These are phyloP conservation scores for Macropus fuliginosus DNA, from an alignment of 2,797 vertebrate genomes.

Conservation along the genomic window DNA sequence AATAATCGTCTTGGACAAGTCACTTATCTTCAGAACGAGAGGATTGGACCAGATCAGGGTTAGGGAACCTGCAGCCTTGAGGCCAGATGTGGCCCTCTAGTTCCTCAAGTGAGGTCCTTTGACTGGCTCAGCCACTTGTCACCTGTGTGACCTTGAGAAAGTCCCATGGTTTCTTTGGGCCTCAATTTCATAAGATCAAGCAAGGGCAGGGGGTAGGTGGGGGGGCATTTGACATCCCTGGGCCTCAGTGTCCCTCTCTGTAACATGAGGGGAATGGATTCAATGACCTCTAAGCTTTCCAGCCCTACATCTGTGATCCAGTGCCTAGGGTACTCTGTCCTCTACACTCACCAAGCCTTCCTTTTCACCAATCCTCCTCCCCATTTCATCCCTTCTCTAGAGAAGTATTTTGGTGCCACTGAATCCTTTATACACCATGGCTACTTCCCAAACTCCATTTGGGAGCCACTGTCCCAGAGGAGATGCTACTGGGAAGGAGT, in stretches of 20 bases:
- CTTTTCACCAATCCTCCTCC: neutral
- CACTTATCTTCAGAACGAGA: neutral
- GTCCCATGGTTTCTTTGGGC: neutral
- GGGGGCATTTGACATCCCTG: neutral
- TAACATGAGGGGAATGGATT: neutral
- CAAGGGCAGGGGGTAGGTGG: neutral
- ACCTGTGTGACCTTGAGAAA: neutral
- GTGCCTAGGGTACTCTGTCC: neutral
- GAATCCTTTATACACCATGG: neutral
- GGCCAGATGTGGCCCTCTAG: too few relatives aligned
- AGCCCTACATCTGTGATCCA: neutral
- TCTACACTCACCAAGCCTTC: neutral
- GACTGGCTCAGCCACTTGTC: neutral
- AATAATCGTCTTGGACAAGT: neutral
- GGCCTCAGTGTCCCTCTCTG: constrained; percentile 15
- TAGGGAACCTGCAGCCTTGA: too few relatives aligned
- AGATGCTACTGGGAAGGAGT: neutral
- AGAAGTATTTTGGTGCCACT: neutral
- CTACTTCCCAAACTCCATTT: neutral
- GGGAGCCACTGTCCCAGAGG: neutral
- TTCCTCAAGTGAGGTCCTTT: too few relatives aligned
- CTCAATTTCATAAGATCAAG: constrained; percentile 1
- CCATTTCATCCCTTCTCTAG: neutral
- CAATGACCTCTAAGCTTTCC: neutral
- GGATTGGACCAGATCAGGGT: neutral